Conservation (phyloP, 2,797 vertebrate genomes). For the Protonibea diacanthus region DNA sequence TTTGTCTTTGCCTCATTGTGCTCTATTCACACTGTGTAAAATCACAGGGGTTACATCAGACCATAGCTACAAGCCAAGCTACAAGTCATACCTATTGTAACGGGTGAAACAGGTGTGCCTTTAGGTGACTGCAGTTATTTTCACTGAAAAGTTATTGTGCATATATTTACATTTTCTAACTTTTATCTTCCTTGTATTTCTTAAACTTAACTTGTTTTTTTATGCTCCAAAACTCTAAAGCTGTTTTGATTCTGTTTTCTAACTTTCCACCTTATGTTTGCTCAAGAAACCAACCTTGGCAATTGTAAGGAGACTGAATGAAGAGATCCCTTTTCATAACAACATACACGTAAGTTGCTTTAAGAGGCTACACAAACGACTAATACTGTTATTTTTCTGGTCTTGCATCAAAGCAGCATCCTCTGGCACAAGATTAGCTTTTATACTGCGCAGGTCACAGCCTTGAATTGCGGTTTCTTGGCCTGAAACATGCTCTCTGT, state of each 20-base stretch:
- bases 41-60: neutral
- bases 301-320: neutral
- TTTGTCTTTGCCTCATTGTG: neutral
- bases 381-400: neutral
- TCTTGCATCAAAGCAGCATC: neutral
- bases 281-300: neutral
- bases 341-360: neutral
- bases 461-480: slow-evolving; percentile 22
- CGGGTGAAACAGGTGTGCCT: neutral
- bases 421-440: slow-evolving; percentile 6
- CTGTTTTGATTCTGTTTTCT: no score
- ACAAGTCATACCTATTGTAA: neutral
- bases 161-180: no score
- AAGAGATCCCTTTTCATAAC: neutral
- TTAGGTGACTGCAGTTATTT: no score
- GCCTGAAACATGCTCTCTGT: slow-evolving; percentile 12
- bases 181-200: no score
- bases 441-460: neutral
- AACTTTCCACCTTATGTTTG: neutral
- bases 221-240: no score
- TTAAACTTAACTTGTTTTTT: no score
- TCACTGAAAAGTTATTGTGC: no score
- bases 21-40: neutral
- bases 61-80: neutral
- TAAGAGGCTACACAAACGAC: neutral